Percentiles rank a stretch among this genome's conserved stretches.
phyloP scores from a whole-genome alignment of 2,797 vertebrate genomes.

The Delichon dasypus region DNA sequence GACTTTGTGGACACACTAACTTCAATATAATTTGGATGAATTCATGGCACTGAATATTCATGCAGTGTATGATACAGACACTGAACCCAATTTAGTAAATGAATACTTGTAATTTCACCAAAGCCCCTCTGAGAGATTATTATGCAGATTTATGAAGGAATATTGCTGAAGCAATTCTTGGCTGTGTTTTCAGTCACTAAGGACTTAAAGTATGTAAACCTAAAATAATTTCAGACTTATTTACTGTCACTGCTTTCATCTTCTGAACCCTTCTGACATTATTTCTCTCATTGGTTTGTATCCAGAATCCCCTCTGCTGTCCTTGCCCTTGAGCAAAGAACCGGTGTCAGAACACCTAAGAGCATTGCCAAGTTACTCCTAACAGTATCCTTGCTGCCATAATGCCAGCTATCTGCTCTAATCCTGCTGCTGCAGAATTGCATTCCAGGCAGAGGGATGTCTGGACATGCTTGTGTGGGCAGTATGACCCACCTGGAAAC shows the following conservation, averaged over 20 bases:
- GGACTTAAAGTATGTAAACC: slow-evolving; percentile 74
- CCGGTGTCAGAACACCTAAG: slow-evolving; percentile 71
- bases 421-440: slow-evolving; percentile 62
- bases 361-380: slow-evolving; percentile 75
- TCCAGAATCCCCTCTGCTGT: slow-evolving; percentile 66
- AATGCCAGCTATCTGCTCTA: slow-evolving; percentile 77
- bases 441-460: slow-evolving; percentile 57
- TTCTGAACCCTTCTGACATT: slow-evolving; percentile 71
- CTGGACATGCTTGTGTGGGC: background rate
- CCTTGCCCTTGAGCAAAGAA: slow-evolving; percentile 79
- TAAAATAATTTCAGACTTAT: slow-evolving; percentile 72
- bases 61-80: slow-evolving; percentile 75
- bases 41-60: slow-evolving; percentile 79
- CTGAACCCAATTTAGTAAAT: slow-evolving; percentile 84
- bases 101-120: slow-evolving; percentile 83
- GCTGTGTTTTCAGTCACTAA: slow-evolving; percentile 73
- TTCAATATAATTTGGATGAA: slow-evolving; percentile 69
- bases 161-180: slow-evolving; percentile 79
- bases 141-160: slow-evolving; percentile 83
- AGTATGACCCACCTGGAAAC: background rate
- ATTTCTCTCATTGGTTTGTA: slow-evolving; percentile 60
- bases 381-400: slow-evolving; percentile 75
- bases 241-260: slow-evolving; percentile 65
- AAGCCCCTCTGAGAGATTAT: slow-evolving; percentile 78
- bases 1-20: slow-evolving; percentile 57